Evolutionary conservation across 1,140 invertebrate species (phyloP).

Genomic region (Berghia stephanieae): DNA sequence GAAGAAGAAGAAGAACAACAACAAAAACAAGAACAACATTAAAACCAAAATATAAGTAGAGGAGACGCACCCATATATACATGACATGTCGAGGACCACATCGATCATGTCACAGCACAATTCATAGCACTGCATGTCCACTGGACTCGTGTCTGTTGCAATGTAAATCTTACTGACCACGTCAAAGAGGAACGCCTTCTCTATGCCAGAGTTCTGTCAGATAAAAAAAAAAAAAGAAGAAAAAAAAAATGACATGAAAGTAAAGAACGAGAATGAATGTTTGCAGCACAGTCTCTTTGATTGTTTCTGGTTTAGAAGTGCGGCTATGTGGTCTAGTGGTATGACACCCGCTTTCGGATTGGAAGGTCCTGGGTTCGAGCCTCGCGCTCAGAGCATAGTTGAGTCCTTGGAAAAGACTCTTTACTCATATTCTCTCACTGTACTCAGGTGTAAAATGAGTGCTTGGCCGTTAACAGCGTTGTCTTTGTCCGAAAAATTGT

Average conservation of each 20-base stretch:
- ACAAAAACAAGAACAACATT: background rate
- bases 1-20: background rate
- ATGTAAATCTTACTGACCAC: conserved; percentile 99
- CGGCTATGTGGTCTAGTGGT: too few relatives aligned
- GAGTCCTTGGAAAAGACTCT: too few relatives aligned
- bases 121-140: conserved; percentile 99
- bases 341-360: too few relatives aligned
- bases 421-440: too few relatives aligned
- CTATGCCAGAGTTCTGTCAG: conserved; percentile 92
- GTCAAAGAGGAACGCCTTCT: conserved; percentile 98
- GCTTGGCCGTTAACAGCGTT: too few relatives aligned
- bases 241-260: too few relatives aligned
- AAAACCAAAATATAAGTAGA: background rate
- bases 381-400: too few relatives aligned
- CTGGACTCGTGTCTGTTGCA: conserved; percentile 97
- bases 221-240: too few relatives aligned
- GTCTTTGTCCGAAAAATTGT: too few relatives aligned
- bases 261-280: conserved; percentile 10
- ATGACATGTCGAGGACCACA: conserved; percentile 98
- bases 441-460: too few relatives aligned
- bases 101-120: conserved; percentile 99
- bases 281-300: background rate
- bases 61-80: conserved; percentile 90
- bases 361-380: too few relatives aligned
- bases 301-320: background rate